Base-by-base conservation (phyloP, 1,140 invertebrate genomes). In the Portunus trituberculatus region DNA sequence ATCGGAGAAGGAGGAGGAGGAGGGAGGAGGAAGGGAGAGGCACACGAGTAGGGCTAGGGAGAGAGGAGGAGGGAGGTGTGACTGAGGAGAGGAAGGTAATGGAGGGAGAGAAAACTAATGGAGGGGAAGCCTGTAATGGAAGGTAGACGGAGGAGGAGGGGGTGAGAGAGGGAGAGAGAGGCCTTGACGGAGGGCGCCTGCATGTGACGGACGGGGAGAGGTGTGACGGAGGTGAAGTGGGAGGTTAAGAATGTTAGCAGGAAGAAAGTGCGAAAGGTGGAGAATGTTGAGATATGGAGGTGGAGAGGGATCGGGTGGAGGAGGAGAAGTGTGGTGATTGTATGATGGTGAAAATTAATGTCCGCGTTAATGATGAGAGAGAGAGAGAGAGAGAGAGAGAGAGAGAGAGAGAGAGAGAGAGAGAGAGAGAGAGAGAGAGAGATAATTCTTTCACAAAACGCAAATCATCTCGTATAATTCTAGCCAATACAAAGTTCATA, bases 371-470 rank as follows among this genome's bases (percentile, higher is more conserved):
- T n/a, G 39, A 39, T 46, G 20, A 46, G 39, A 28, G 45, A 92
- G 32, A 67, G 46, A 25, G 25, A 39, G 7, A 31, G 59, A 29
- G 29, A 67, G 59, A 59, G 31, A 59, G 52, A 59, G 31, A 59
- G 59, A 25, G 29, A n/a, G 14, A n/a, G 46, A 59, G 16, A 29
- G 46, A 29, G 29, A 25, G 29, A 76, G 52, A 76, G 91, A 92
- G 91, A 92, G 91, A 92, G 91, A 76, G 91, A 67, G 52, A 92
- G 52, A 92, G 59, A 92, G 59, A 92, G 90, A 76, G 31, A 76
- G 52, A 92, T 29, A 32, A 46, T 4, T 32, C 39, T 39, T 28
- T 29, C 12, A 87, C 84, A 45, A 87, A 87, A 32, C 84, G 8
- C 39, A 87, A 52, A 59, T 59, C 16, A 59, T 0, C 16, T 20